Base-by-base conservation (phyloP, 1,140 invertebrate species). In the Neoseiulus cucumeris region DNA sequence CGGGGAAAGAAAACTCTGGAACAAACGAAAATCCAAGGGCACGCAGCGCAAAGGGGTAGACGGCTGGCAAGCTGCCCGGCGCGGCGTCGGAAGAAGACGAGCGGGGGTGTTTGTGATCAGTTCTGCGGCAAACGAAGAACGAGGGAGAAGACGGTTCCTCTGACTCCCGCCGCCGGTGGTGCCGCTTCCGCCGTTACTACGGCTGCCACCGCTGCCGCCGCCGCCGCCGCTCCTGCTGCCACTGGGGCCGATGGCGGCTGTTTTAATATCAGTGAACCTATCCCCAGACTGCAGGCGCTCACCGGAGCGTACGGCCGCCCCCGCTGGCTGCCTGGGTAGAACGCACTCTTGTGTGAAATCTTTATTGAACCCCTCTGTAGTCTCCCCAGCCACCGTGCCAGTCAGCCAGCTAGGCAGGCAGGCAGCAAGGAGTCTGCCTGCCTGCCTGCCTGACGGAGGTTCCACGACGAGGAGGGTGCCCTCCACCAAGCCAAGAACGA, bases 311-410 rank as follows among this genome's bases (percentile, higher is more conserved):
- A 33, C 25, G 51, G 33, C 12, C 22, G 51, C 51, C 33, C 51
- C 14, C 25, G 51, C 25, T 25, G 14, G 14, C 45, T 47, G 14
- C 1, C 14, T 25, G 51, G 33, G 51, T 29, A 9, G 51, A 33
- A 59, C 25, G 25, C 51, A 59, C 51, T 59, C 51, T 59, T 29
- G 51, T 59, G 51, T 59, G 51, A 59, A 59, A 59, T 59, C 51
- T 59, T 59, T 59, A 59, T 59, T 59, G 51, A 59, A 59, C 51
- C 51, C 25, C 51, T 25, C 51, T 29, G 25, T 33, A 25, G 51
- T 28, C 51, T 25, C 51, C 51, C 51, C 51, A 59, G 51, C 22
- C 25, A 25, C 17, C 51, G n/a, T 33, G 51, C 51, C 25, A 5
- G 25, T 14, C 33, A 39, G 33, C 9, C 33, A 4, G 33, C 9